Percentiles rank a stretch among this genome's conserved stretches.
phyloP scores from a whole-genome alignment of 1,140 invertebrate species.

The Atta texana region DNA sequence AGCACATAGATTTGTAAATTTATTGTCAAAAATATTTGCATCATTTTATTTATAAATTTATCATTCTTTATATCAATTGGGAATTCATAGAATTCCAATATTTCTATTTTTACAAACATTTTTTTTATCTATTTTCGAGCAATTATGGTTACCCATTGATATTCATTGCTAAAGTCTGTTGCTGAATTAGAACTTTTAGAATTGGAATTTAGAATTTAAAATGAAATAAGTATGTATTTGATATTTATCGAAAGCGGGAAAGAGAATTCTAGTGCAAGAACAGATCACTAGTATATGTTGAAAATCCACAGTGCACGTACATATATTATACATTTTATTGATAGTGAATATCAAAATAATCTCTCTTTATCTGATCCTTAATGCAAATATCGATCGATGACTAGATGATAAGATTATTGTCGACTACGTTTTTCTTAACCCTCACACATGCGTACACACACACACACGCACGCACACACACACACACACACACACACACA shows the following conservation, averaged over 20 bases:
- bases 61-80: neutral
- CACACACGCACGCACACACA: too few relatives aligned
- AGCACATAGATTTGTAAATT: slow-evolving; percentile 40
- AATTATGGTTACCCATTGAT: neutral
- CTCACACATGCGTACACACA: neutral
- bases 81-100: neutral
- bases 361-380: neutral
- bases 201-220: too few relatives aligned
- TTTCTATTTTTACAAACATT: neutral
- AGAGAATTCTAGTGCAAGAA: too few relatives aligned
- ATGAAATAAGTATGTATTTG: too few relatives aligned
- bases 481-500: too few relatives aligned
- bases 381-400: slow-evolving; percentile 8
- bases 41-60: neutral
- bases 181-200: too few relatives aligned
- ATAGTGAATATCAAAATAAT: neutral
- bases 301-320: neutral
- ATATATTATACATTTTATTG: neutral
- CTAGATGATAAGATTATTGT: slow-evolving; percentile 18
- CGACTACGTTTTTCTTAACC: neutral
- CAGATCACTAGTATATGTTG: too few relatives aligned
- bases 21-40: neutral
- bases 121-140: neutral
- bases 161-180: neutral
- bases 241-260: neutral